Evolutionary conservation across 2,888 invertebrate species (phyloP), one percentile per base, ranked within the genome.

Genomic region (Lepidocyrtoides sp.): DNA sequence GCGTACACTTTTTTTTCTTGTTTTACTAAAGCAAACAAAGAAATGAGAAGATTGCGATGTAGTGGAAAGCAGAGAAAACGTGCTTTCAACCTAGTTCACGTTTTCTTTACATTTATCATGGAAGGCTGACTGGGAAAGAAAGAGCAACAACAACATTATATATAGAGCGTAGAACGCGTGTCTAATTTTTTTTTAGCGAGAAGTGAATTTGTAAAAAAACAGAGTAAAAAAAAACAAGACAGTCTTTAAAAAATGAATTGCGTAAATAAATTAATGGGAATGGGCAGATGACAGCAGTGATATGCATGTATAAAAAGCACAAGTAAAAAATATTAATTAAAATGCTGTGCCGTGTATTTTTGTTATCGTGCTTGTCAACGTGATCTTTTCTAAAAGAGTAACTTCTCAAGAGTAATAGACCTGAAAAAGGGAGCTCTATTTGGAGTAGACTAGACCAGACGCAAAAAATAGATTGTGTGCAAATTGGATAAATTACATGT

Each of bases 21-120:
- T n/a, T n/a, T n/a, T n/a, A 41, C 4, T 7, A 51, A 51, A 51
- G 51, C 51, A 51, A 51, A 51, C 51, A 57, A 57, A 57, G 17
- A 8, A 1, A 8, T 10, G 23, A 23, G 17, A 57, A 8, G 8
- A 26, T 0, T 57, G 57, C 4, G 57, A 26, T 10, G 4, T 8
- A 20, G 54, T 17, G 12, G 20, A 60, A 23, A 20, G 36, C 5
- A 60, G n/a, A 51, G 51, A 20, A 60, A 23, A 82, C 81, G 81
- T 82, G 81, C 60, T 54, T 32, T 12, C 36, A 57, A 29, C 79
- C 20, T 44, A 0, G 57, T 60, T 60, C 81, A 82, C 81, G 60
- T 82, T 60, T 60, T 20, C 60, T 82, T 63, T 60, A 36, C 81
- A 82, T 82, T 82, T 41, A 82, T 82, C 81, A 82, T 41, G 41